Base-by-base conservation (phyloP, 2,888 invertebrate species). In the Arrhopalites spinosus region DNA sequence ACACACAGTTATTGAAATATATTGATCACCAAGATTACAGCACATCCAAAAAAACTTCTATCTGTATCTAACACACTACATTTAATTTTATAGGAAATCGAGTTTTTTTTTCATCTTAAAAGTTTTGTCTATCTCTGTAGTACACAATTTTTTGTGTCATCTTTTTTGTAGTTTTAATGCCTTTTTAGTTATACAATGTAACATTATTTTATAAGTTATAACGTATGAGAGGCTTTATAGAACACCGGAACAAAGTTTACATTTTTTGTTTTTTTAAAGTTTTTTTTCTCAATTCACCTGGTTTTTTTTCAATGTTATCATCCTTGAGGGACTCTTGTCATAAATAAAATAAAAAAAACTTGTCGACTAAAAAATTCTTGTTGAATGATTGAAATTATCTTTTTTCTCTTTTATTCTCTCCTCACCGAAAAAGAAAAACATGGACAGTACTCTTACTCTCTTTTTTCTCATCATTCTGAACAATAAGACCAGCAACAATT, bases 11-110 rank as follows among this genome's bases (percentile, higher is more conserved):
- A 63, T 25, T 63, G 30, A 17, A 29, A 27, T 63, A 11, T 59
- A 63, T 63, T 63, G 63, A 63, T 63, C 63, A 63, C 63, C 63
- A 63, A 29, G 63, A 63, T 63, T 63, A 63, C 63, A 63, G 63
- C 63, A 63, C 63, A 27, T 63, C 13, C 25, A 63, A 63, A 7
- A 25, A 59, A 20, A 17, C 20, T 59, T 25, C 11, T 23, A 17
- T 59, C 17, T 20, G 15, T 29, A 29, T 29, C 25, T 29, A 27
- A 20, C 59, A 36, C 36, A 36, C 36, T 36, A 36, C 36, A 36
- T 36, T 36, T 11, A 36, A 7, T 36, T 7, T 36, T 7, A 36
- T 36, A 36, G 36, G 36, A 36, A 36, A 36, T 36, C 36, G 36
- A 36, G 36, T 36, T 36, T 36, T 36, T 36, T 36, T 36, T 36